Conservation (phyloP, 2,113 vertebrate species). For the Verasper variegatus region DNA sequence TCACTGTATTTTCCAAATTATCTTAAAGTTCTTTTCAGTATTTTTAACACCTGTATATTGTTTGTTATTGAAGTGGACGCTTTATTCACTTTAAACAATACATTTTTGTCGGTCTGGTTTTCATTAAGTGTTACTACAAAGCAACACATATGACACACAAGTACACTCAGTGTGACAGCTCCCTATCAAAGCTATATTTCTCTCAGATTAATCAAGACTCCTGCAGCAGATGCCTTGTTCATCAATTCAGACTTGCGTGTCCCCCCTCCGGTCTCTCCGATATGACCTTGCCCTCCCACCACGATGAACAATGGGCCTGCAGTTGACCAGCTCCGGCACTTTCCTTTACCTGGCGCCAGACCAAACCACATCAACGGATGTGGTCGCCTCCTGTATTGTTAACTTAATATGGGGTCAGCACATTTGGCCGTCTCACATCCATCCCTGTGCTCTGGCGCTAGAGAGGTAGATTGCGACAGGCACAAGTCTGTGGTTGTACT, state of each 20-base stretch:
- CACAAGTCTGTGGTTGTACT: neutral
- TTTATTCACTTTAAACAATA: too few species aligned
- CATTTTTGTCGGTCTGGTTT: too few species aligned
- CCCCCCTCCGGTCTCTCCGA: constrained; percentile 22
- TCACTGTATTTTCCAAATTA: too few species aligned
- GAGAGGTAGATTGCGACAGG: neutral
- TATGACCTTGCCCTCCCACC: constrained; percentile 69
- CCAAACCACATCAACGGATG: constrained; percentile 44
- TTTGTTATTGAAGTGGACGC: too few species aligned
- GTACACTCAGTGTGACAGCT: too few species aligned
- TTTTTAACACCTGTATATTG: too few species aligned
- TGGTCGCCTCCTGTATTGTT: constrained; percentile 18
- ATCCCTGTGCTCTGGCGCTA: neutral
- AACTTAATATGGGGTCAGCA: constrained; percentile 29
- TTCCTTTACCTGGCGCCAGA: constrained; percentile 57
- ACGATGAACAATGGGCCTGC: constrained; percentile 67
- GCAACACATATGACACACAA: too few species aligned
- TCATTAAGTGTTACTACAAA: too few species aligned
- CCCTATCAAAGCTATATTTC: neutral
- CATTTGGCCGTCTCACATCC: constrained; percentile 15
- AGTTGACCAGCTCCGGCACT: constrained; percentile 46
- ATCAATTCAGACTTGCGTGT: constrained; percentile 33
- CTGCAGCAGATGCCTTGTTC: constrained; percentile 34
- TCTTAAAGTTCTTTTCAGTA: too few species aligned
- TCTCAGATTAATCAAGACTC: neutral